Conservation (phyloP, 2,888 invertebrate genomes). For the Boloria euphrosyne region DNA sequence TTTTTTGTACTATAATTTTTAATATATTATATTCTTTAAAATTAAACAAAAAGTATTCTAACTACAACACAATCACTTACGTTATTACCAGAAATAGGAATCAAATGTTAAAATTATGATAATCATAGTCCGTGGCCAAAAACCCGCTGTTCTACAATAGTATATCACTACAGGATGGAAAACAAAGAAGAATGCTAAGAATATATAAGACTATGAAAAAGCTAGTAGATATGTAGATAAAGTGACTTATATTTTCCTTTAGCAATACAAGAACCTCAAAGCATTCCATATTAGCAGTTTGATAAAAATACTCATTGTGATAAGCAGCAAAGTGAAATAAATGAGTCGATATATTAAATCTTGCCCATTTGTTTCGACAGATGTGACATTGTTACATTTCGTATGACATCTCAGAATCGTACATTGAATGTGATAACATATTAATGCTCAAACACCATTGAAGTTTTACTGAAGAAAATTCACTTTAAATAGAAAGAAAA, state of each 20-base stretch:
- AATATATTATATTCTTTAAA: too few species aligned
- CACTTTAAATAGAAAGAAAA: not conserved
- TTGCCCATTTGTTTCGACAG: conserved; percentile 27
- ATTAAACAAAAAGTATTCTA: too few species aligned
- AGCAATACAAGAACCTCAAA: not conserved
- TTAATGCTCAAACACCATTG: conserved; percentile 9
- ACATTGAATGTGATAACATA: not conserved
- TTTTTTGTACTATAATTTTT: too few species aligned
- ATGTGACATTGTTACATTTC: conserved; percentile 26
- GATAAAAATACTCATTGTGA: conserved; percentile 18
- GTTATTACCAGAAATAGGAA: too few species aligned
- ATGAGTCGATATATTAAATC: conserved; percentile 29
- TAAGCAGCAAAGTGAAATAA: conserved; percentile 24
- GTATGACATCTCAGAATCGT: conserved; percentile 20
- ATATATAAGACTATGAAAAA: too few species aligned
- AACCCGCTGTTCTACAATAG: too few species aligned
- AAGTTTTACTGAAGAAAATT: not conserved
- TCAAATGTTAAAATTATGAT: too few species aligned
- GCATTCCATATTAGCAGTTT: conserved; percentile 9
- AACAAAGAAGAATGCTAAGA: too few species aligned
- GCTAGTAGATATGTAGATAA: too few species aligned
- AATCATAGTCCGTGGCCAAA: too few species aligned
- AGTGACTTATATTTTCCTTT: not conserved
- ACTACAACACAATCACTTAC: too few species aligned
- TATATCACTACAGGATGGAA: too few species aligned